Base-by-base conservation (phyloP, 1,140 invertebrate species). In the Pseudachorutes palmiensis region DNA sequence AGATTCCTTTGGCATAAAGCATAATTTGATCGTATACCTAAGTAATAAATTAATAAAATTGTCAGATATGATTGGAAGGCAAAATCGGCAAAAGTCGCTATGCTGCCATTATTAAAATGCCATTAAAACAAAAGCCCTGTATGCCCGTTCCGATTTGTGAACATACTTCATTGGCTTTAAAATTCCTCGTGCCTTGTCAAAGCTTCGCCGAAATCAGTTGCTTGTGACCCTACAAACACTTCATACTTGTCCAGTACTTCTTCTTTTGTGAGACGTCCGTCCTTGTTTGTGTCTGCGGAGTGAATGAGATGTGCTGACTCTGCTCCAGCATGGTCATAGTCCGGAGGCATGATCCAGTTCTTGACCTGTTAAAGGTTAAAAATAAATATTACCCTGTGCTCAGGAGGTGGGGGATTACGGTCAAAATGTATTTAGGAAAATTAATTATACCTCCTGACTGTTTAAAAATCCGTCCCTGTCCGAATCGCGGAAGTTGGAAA, bases 191-290 rank as follows among this genome's bases (percentile, higher is more conserved):
- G 96, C 74, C 92, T 84, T 0, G 87, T 85, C 2, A 99, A 80
- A 5, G 94, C 94, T 79, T 98, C 94, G 0, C 97, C 97, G 79
- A 98, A 99, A 80, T 98, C 96, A 0, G 96, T 98, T 0, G 94
- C 97, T 78, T 99, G 95, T 19, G 94, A 98, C 32, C 96, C 95
- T 0, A 98, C 96, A 79, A 99, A 99, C 1, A 97, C 80, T 79
- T 99, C 96, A 78, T 98, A 98, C 77, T 98, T 97, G 41, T 88
- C 86, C 0, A 99, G 77, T 62, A 99, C 89, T 81, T 99, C 97
- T 3, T 88, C 85, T 78, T 92, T 94, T 2, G 88, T 91, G 3
- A 99, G 81, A 76, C 89, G 87, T 69, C 91, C 87, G 80, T 99
- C 95, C 1, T 87, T 86, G 80, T 99, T 88, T 0, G 81, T 78